These are phyloP conservation scores for Graptemys geographica DNA, from an alignment of 2,797 vertebrate genomes.

Conservation along the genomic window DNA sequence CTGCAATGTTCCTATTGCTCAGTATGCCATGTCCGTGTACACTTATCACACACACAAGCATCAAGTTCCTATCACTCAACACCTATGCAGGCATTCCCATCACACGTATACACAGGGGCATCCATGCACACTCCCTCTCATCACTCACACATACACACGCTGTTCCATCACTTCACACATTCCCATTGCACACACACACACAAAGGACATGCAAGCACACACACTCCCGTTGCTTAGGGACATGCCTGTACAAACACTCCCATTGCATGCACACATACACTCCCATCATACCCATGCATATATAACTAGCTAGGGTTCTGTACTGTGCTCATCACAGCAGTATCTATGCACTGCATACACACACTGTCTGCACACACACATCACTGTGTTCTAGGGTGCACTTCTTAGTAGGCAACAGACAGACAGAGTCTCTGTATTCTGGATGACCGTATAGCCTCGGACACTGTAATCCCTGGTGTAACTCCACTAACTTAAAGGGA, in stretches of 20 bases:
- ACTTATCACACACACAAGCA: neutral
- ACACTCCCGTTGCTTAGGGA: neutral
- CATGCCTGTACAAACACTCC: neutral
- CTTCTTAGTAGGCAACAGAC: neutral
- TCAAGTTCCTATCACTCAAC: neutral
- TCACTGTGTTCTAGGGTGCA: neutral
- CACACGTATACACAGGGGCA: neutral
- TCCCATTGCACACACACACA: neutral
- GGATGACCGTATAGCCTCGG: neutral
- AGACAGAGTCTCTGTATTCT: neutral
- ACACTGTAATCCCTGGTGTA: neutral
- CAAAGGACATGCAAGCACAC: neutral
- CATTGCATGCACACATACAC: neutral
- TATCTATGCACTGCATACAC: neutral
- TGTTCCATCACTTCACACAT: neutral
- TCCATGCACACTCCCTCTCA: neutral
- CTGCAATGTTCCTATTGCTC: fast-evolving
- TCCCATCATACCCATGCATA: neutral
- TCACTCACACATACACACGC: neutral
- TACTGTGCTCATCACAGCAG: constrained; percentile 1
- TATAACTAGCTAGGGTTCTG: neutral
- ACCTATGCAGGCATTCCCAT: neutral
- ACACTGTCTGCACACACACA: neutral
- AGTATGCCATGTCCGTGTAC: neutral
- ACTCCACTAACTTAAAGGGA: neutral